Evolutionary conservation across 2,888 invertebrate genomes (phyloP).

Genomic region (Phoenoteleia sp.): DNA sequence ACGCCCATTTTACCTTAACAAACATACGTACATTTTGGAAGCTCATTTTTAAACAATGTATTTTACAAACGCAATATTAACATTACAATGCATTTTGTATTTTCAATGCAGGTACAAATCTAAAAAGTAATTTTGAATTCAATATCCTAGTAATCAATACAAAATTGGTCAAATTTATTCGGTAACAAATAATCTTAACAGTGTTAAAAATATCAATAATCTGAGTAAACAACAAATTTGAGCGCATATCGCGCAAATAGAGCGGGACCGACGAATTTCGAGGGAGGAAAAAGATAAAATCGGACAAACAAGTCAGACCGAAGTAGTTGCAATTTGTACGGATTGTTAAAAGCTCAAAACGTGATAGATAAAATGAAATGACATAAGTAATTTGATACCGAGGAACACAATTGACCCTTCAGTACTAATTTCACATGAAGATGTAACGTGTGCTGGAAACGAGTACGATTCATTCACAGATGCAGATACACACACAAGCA

Average conservation of each 20-base stretch:
- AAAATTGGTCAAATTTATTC: neutral
- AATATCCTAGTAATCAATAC: too few relatives aligned
- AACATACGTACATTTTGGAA: too few relatives aligned
- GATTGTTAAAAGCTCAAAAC: conserved; percentile 28
- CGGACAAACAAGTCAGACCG: conserved; percentile 41
- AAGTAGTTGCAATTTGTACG: conserved; percentile 11
- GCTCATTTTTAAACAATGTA: too few relatives aligned
- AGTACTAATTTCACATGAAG: conserved; percentile 35
- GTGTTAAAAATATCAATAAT: conserved; percentile 33
- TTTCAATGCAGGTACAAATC: too few relatives aligned
- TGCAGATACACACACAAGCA: conserved; percentile 56
- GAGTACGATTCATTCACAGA: conserved; percentile 41
- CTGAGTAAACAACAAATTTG: conserved; percentile 42
- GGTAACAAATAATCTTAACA: neutral
- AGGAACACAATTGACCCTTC: conserved; percentile 14
- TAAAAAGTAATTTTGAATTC: too few relatives aligned
- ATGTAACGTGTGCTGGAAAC: conserved; percentile 44
- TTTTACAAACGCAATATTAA: too few relatives aligned
- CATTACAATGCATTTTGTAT: too few relatives aligned
- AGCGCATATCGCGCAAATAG: conserved; percentile 12
- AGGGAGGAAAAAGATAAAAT: conserved; percentile 37
- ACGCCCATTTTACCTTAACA: too few relatives aligned
- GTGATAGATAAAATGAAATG: conserved; percentile 20
- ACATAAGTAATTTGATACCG: conserved; percentile 38
- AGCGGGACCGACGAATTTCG: neutral